Evolutionary conservation across 2,888 invertebrate species (phyloP).

Genomic region (Leistus spinibarbis): DNA sequence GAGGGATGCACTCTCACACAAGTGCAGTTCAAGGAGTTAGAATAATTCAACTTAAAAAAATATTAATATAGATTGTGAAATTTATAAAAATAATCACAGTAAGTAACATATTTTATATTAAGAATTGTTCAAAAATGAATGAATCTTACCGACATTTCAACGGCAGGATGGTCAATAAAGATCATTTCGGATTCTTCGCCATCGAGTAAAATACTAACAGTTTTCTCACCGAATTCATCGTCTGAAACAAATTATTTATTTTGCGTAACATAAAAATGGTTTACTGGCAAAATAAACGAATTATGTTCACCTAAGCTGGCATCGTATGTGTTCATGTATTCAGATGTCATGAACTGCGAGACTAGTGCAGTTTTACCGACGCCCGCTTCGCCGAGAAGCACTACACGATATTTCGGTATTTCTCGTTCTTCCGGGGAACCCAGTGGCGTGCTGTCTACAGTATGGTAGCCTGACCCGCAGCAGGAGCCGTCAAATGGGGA

Average conservation of each 20-base stretch:
- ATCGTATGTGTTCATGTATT: constrained; percentile 94
- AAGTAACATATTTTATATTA: too few relatives aligned
- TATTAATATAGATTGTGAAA: neutral
- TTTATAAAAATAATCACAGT: too few relatives aligned
- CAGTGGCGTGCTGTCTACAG: constrained; percentile 77
- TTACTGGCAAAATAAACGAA: neutral
- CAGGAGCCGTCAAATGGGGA: constrained; percentile 89
- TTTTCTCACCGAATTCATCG: constrained; percentile 90
- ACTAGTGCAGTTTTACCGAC: constrained; percentile 92
- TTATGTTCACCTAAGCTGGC: constrained; percentile 78
- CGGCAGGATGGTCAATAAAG: constrained; percentile 87
- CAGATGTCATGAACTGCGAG: constrained; percentile 93
- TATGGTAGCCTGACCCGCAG: constrained; percentile 79
- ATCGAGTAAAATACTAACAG: constrained; percentile 86
- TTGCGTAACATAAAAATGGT: neutral
- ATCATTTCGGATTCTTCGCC: constrained; percentile 90
- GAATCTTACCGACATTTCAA: constrained; percentile 86
- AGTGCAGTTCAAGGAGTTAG: constrained; percentile 5
- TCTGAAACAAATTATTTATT: constrained; percentile 65
- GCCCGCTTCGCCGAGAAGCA: constrained; percentile 81
- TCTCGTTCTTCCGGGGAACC: constrained; percentile 76
- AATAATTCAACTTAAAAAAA: too few relatives aligned
- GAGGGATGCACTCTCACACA: neutral
- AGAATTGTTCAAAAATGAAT: too few relatives aligned
- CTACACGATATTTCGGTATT: constrained; percentile 78